These are phyloP conservation scores for Pterois miles DNA, from an alignment of 2,797 vertebrate species.

Conservation along the genomic window DNA sequence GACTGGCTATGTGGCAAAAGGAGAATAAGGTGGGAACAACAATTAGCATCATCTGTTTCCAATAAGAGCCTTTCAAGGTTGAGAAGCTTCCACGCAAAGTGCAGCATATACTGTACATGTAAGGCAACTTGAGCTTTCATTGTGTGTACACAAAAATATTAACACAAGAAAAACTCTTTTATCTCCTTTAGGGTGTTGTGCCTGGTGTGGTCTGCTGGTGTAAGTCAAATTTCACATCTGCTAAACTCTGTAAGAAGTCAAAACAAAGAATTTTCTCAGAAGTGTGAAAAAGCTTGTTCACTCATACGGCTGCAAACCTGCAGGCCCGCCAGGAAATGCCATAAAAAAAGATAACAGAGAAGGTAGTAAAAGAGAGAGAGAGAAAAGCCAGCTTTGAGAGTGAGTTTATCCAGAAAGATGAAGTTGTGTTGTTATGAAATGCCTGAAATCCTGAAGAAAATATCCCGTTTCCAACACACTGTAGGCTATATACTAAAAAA, in stretches of 20 bases:
- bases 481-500: background rate
- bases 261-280: background rate
- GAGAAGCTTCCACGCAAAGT: background rate
- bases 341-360: background rate
- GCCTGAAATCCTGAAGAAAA: background rate
- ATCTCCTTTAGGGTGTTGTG: background rate
- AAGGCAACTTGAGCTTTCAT: background rate
- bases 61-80: constrained; percentile 3
- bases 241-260: constrained; percentile 4
- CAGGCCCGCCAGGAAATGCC: background rate
- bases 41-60: background rate
- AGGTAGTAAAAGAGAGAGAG: background rate
- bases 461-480: background rate
- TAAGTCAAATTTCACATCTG: background rate
- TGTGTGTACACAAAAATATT: background rate
- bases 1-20: background rate
- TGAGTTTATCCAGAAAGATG: background rate
- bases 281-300: background rate
- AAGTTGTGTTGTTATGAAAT: background rate
- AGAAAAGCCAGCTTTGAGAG: background rate
- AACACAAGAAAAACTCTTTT: background rate
- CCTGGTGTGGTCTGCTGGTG: background rate
- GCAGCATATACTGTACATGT: background rate
- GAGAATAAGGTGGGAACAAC: background rate
- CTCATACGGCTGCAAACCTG: background rate